Conservation (phyloP, 37 sponge, comb jelly and placozoan genomes). For the Geodia barretti region DNA sequence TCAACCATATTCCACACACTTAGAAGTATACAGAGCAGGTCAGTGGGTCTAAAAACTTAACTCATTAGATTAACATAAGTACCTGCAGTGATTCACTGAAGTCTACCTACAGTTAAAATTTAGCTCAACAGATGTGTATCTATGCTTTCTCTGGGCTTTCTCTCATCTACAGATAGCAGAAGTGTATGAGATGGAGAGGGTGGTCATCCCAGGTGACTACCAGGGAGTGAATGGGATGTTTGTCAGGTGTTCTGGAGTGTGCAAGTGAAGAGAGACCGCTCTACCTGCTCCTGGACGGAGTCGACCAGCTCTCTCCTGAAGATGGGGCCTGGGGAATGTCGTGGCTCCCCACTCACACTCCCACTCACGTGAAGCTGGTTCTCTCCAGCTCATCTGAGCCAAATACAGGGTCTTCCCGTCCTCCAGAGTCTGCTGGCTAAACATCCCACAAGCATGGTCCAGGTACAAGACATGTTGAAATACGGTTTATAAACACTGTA, state of each 20-base stretch:
- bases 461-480: conserved; percentile 15
- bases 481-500: background rate
- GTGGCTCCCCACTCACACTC: conserved; percentile 70
- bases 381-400: conserved; percentile 68
- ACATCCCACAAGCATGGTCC: conserved; percentile 11
- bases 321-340: conserved; percentile 74
- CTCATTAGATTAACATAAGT: too few species aligned
- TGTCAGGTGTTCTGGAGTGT: conserved; percentile 2
- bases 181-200: conserved; percentile 25
- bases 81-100: background rate
- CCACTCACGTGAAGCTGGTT: conserved; percentile 72
- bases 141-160: background rate
- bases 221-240: conserved; percentile 28
- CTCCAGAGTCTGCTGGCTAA: conserved; percentile 41
- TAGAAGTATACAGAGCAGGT: conserved; percentile 37
- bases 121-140: too few species aligned
- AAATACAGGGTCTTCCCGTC: conserved; percentile 59
- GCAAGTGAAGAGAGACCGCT: conserved; percentile 35
- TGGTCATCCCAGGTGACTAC: conserved; percentile 42
- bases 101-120: background rate
- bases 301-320: conserved; percentile 73
- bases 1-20: conserved; percentile 40
- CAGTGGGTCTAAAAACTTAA: background rate
- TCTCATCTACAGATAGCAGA: conserved; percentile 4
- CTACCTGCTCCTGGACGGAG: conserved; percentile 73